These are phyloP conservation scores for Toxonevra muliebris DNA, from an alignment of 2,888 invertebrate species.

Conservation along the genomic window DNA sequence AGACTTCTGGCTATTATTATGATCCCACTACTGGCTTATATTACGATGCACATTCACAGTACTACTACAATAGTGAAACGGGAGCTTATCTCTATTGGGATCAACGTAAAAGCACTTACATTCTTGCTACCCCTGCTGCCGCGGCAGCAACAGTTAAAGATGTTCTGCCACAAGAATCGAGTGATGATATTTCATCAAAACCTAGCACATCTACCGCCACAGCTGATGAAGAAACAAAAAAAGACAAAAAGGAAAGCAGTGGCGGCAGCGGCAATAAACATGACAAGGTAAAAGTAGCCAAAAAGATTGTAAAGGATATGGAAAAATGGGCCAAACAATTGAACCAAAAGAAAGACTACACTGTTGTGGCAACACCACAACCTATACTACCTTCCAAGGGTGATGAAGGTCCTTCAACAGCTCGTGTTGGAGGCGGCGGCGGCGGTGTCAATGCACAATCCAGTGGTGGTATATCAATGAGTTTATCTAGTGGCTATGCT, in stretches of 20 bases:
- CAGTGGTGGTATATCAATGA: background rate
- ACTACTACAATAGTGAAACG: slow-evolving; percentile 93
- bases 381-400: slow-evolving; percentile 52
- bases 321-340: slow-evolving; percentile 93
- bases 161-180: slow-evolving; percentile 44
- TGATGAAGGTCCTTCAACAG: slow-evolving; percentile 40
- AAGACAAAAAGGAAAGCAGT: slow-evolving; percentile 70
- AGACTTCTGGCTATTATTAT: slow-evolving; percentile 94
- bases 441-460: slow-evolving; percentile 12
- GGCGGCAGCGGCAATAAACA: slow-evolving; percentile 68
- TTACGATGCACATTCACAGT: slow-evolving; percentile 95
- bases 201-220: slow-evolving; percentile 38
- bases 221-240: slow-evolving; percentile 48
- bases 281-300: slow-evolving; percentile 96
- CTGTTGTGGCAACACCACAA: slow-evolving; percentile 58
- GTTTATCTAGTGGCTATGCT: slow-evolving; percentile 72
- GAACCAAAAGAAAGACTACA: slow-evolving; percentile 91
- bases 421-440: slow-evolving; percentile 27
- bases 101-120: slow-evolving; percentile 73
- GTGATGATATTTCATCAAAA: slow-evolving; percentile 26
- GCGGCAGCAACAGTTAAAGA: slow-evolving; percentile 59
- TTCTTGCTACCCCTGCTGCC: slow-evolving; percentile 55
- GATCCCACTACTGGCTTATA: slow-evolving; percentile 93
- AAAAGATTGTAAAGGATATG: slow-evolving; percentile 93
- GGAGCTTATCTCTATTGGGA: slow-evolving; percentile 97